phyloP scores from a whole-genome alignment of 2,888 invertebrate genomes.

The Synergus umbraculus region DNA sequence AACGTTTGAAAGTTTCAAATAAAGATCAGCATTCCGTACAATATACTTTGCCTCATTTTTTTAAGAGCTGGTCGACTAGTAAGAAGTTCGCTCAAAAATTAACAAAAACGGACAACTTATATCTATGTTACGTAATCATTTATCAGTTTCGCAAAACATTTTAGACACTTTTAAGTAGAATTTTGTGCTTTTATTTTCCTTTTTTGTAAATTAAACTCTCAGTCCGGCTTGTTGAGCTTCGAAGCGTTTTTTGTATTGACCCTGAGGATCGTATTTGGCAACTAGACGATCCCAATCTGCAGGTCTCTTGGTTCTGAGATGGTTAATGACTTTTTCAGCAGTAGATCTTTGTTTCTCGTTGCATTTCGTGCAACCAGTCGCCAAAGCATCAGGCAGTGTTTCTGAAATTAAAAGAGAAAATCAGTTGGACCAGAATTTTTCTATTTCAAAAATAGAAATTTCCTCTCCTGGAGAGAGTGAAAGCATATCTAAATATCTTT shows the following conservation, averaged over 20 bases:
- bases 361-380: slow-evolving; percentile 83
- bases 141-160: not conserved
- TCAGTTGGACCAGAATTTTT: not conserved
- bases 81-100: not conserved
- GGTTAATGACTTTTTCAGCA: slow-evolving; percentile 84
- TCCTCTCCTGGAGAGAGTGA: too few species aligned
- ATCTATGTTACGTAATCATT: not conserved
- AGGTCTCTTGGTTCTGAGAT: slow-evolving; percentile 82
- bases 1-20: not conserved
- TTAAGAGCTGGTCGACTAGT: slow-evolving; percentile 2
- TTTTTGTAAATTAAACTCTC: not conserved
- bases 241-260: slow-evolving; percentile 80
- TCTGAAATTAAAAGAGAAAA: slow-evolving; percentile 77
- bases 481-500: not conserved
- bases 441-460: not conserved
- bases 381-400: slow-evolving; percentile 84
- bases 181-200: not conserved
- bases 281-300: slow-evolving; percentile 84
- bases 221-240: slow-evolving; percentile 62
- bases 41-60: not conserved
- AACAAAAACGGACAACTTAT: not conserved
- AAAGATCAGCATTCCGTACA: not conserved
- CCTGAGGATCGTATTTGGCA: slow-evolving; percentile 85
- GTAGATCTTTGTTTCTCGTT: slow-evolving; percentile 83
- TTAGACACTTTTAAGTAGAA: not conserved